Conservation (phyloP, 2,797 vertebrate species). For the Cuculus canorus region DNA sequence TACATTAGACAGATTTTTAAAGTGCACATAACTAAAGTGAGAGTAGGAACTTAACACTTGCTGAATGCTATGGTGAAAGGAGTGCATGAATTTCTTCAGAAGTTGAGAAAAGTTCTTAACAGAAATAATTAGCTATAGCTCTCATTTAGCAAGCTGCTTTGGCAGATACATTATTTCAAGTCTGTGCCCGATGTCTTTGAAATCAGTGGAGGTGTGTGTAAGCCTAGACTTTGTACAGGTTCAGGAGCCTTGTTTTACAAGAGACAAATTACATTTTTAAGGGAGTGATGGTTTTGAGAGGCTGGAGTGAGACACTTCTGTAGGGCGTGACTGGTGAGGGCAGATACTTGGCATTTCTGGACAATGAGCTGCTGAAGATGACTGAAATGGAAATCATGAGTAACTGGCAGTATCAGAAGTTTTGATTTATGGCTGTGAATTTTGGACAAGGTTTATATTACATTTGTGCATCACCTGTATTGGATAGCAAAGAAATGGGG, state of each 20-base stretch:
- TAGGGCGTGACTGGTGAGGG: background rate
- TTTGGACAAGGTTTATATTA: background rate
- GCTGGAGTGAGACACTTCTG: background rate
- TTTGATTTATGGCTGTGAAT: background rate
- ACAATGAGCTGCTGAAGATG: background rate
- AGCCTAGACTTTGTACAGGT: background rate
- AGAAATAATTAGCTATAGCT: background rate
- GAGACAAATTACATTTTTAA: background rate
- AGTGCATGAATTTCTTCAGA: background rate
- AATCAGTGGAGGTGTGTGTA: background rate
- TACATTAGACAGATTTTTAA: slow-evolving; percentile 23
- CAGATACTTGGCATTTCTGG: slow-evolving; percentile 4
- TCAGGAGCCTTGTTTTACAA: background rate
- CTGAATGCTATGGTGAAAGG: background rate
- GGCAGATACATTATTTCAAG: background rate
- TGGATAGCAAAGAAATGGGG: background rate
- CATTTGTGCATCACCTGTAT: background rate
- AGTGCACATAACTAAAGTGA: background rate
- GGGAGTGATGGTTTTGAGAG: background rate
- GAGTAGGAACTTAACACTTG: background rate
- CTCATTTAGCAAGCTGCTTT: background rate
- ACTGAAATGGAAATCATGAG: background rate
- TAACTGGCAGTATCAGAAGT: slow-evolving; percentile 5
- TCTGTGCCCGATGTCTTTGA: accelerated
- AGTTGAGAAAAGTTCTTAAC: background rate